A percentile compares a stretch with the other conserved stretches of the same genome.
Conservation (phyloP, 2,888 invertebrate species). For the Aricia artaxerxes region DNA sequence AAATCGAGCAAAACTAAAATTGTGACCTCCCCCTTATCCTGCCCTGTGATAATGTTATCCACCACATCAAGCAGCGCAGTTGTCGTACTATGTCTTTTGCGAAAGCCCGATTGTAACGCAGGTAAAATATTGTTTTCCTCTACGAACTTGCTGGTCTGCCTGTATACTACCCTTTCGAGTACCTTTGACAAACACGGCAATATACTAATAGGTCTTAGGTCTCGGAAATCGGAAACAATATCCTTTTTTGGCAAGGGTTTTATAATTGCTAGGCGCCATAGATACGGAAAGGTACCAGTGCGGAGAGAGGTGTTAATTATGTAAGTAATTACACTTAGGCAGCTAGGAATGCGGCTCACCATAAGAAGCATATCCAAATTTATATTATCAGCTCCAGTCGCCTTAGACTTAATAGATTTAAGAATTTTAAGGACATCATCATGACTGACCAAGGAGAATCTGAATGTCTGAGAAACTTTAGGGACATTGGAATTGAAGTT, state of each 20-base stretch:
- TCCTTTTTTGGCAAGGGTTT: too few relatives aligned
- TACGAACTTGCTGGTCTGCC: neutral
- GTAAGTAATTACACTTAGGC: neutral
- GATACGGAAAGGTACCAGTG: neutral
- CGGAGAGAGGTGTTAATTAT: neutral
- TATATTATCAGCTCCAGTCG: neutral
- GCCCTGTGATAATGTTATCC: neutral
- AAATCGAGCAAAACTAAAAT: constrained; percentile 6
- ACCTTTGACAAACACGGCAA: neutral
- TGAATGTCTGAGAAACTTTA: neutral
- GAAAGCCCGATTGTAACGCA: constrained; percentile 1
- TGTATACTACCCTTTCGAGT: neutral
- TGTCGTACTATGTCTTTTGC: neutral
- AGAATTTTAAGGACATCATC: neutral
- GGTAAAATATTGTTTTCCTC: neutral
- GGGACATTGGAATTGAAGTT: constrained; percentile 13
- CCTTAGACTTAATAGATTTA: neutral
- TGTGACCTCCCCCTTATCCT: neutral
- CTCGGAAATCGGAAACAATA: too few relatives aligned
- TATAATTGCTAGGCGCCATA: neutral
- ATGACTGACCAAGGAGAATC: neutral
- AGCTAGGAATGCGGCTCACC: neutral
- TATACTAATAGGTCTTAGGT: neutral
- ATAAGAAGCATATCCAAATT: neutral
- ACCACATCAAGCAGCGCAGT: constrained; percentile 3